These are phyloP conservation scores for Montipora sp. DNA, from an alignment of 64 coral and sea anemone species.

Conservation along the genomic window DNA sequence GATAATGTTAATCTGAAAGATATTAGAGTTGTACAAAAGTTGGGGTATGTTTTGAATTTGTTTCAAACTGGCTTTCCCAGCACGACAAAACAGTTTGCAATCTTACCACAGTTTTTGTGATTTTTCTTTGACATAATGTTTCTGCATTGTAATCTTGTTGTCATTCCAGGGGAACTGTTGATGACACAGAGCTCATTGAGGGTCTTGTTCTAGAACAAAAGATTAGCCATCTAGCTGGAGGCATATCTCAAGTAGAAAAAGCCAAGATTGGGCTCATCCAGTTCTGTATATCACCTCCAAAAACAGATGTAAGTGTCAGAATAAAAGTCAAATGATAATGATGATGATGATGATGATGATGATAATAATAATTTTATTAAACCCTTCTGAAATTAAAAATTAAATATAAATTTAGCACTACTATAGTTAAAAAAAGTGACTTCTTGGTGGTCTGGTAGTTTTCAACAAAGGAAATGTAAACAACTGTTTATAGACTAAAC, in stretches of 20 bases:
- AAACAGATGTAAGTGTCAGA: slow-evolving; percentile 93
- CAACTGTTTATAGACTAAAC: no score
- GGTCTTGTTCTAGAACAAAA: slow-evolving; percentile 97
- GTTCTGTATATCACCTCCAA: slow-evolving; percentile 97
- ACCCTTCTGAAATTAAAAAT: no score
- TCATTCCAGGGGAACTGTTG: slow-evolving; percentile 90
- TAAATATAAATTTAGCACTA: no score
- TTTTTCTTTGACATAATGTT: no score
- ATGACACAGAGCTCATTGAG: slow-evolving; percentile 97
- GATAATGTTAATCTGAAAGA: slow-evolving; percentile 96
- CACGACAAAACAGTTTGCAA: neutral
- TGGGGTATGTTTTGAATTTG: slow-evolving; percentile 68
- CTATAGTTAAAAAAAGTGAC: no score
- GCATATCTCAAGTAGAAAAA: slow-evolving; percentile 96
- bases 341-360: no score
- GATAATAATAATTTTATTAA: no score
- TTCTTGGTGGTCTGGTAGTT: no score
- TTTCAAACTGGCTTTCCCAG: neutral
- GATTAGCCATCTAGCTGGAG: slow-evolving; percentile 98
- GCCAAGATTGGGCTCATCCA: slow-evolving; percentile 98
- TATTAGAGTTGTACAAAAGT: slow-evolving; percentile 91
- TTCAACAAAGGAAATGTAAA: no score
- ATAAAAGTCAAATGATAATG: neutral
- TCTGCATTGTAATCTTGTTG: neutral
- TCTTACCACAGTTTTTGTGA: neutral